Evolutionary conservation across 2,113 vertebrate genomes (phyloP).

Genomic region (Pelvicachromis taeniatus): DNA sequence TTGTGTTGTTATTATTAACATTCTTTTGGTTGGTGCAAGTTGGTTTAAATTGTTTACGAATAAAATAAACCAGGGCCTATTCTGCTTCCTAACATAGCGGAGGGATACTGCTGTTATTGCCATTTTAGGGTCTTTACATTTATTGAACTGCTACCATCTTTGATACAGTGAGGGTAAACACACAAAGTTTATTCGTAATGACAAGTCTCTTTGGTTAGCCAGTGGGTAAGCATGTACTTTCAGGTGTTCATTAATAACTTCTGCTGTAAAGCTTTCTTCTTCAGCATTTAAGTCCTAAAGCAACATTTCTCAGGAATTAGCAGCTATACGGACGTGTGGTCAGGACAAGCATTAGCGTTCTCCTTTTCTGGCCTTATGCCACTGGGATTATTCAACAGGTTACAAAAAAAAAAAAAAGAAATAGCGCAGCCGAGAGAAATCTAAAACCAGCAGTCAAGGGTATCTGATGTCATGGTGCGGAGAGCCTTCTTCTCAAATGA

Average conservation of each 20-base stretch:
- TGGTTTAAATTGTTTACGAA: background rate
- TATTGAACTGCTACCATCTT: background rate
- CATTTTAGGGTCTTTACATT: background rate
- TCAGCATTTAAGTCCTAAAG: background rate
- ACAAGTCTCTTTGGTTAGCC: background rate
- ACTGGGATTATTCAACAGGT: conserved; percentile 13
- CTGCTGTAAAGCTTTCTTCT: background rate
- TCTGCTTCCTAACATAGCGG: background rate
- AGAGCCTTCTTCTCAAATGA: conserved; percentile 54
- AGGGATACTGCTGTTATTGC: background rate
- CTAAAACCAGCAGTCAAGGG: conserved; percentile 46
- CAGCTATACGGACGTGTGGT: background rate
- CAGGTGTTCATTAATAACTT: background rate
- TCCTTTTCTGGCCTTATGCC: background rate
- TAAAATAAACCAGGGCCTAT: background rate
- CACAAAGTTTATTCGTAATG: background rate
- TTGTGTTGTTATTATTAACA: background rate
- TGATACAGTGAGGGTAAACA: background rate
- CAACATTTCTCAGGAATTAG: background rate
- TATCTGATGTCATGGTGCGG: conserved; percentile 47
- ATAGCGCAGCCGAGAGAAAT: conserved; percentile 35
- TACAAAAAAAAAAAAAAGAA: background rate
- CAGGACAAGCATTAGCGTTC: no score
- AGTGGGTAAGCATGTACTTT: background rate
- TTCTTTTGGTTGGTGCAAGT: background rate